Evolutionary conservation across 30 jellyfish, hydroid and myxozoan species (phyloP).

Genomic region (Aurelia aurita): DNA sequence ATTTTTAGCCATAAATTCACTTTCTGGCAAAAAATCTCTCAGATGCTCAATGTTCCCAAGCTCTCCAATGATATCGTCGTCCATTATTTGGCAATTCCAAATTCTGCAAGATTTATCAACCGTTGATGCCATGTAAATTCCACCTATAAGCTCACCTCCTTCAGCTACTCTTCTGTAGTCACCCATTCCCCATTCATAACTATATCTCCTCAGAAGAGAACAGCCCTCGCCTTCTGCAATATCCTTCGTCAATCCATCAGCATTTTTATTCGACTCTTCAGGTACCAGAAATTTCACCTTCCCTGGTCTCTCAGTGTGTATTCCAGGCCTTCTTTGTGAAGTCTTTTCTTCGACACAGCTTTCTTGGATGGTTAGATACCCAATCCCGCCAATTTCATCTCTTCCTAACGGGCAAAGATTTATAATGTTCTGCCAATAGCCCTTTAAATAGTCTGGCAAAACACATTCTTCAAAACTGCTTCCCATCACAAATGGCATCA

Average conservation of each 20-base stretch:
- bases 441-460: slow-evolving; percentile 46
- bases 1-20: no score
- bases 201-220: neutral
- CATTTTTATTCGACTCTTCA: neutral
- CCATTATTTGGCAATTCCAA: slow-evolving; percentile 67
- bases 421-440: slow-evolving; percentile 17
- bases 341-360: slow-evolving; percentile 44
- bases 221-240: neutral
- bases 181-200: slow-evolving; percentile 15
- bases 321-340: slow-evolving; percentile 82
- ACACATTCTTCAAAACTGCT: slow-evolving; percentile 22
- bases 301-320: slow-evolving; percentile 86
- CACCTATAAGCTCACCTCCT: slow-evolving; percentile 50
- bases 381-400: slow-evolving; percentile 41
- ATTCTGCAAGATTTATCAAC: slow-evolving; percentile 62
- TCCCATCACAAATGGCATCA: slow-evolving; percentile 78
- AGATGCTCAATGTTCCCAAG: slow-evolving; percentile 80
- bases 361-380: slow-evolving; percentile 79
- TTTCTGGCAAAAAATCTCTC: no score
- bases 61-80: slow-evolving; percentile 47
- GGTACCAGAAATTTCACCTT: slow-evolving; percentile 7
- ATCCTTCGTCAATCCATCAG: neutral
- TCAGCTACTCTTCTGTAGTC: neutral
- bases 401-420: neutral
- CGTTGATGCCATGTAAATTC: slow-evolving; percentile 83